Conservation (phyloP, 2,888 invertebrate species). For the Andrena hattorfiana region DNA sequence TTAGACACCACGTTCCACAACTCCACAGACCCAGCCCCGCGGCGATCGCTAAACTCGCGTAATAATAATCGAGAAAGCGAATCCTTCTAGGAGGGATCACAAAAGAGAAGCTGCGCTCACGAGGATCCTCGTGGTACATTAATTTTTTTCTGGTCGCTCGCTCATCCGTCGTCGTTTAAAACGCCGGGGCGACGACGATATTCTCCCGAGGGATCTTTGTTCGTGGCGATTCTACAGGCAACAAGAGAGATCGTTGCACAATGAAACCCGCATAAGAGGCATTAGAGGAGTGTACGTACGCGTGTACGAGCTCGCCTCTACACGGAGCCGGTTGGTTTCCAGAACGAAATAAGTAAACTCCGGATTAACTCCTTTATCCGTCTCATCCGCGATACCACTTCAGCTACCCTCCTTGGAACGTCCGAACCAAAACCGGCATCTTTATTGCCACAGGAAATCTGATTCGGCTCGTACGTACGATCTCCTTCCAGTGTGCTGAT, state of each 20-base stretch:
- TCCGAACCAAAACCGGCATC: not conserved
- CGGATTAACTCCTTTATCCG: constrained; percentile 41
- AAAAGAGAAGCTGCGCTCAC: not conserved
- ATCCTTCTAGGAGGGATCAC: not conserved
- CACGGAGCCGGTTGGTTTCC: constrained; percentile 46
- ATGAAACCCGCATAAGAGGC: constrained; percentile 68
- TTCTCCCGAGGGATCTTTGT: constrained; percentile 58
- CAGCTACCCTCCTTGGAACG: not conserved
- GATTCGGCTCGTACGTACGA: too few relatives aligned
- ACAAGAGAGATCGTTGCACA: constrained; percentile 68
- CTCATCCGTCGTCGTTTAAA: constrained; percentile 29
- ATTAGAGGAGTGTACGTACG: constrained; percentile 55
- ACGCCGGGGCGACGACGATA: constrained; percentile 46
- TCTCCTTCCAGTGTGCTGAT: too few relatives aligned
- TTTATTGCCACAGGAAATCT: not conserved
- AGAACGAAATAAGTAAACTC: constrained; percentile 38
- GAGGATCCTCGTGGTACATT: constrained; percentile 3
- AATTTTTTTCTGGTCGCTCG: constrained; percentile 34
- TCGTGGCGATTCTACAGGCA: constrained; percentile 62
- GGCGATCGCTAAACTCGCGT: not conserved
- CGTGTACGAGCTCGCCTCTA: constrained; percentile 20
- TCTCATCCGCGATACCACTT: not conserved
- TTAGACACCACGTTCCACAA: too few relatives aligned
- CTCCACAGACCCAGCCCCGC: too few relatives aligned
- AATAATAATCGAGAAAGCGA: not conserved